Conservation (phyloP, 23 tunicate species). For the Trididemnum nubilum region DNA sequence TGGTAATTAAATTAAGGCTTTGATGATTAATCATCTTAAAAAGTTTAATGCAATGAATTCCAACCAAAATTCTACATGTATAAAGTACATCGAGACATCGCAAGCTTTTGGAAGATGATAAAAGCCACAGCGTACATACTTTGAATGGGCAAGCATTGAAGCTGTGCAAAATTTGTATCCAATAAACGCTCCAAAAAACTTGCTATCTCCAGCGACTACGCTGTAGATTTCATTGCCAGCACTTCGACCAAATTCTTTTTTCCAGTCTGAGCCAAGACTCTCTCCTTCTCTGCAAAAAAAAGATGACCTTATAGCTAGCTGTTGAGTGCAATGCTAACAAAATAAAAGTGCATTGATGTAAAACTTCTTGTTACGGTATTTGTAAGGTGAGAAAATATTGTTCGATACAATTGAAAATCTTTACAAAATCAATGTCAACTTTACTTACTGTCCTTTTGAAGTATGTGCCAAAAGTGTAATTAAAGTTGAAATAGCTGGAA, state of each 20-base stretch:
- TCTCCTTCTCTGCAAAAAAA: slow-evolving; percentile 77
- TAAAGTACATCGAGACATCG: too few species aligned
- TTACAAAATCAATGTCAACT: too few species aligned
- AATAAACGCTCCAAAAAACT: slow-evolving; percentile 83
- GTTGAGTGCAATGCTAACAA: too few species aligned
- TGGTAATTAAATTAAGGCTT: too few species aligned
- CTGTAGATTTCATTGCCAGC: slow-evolving; percentile 99
- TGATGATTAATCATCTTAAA: too few species aligned
- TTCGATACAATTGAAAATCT: background rate
- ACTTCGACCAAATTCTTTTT: slow-evolving; percentile 79
- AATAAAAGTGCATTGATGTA: background rate
- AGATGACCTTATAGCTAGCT: too few species aligned
- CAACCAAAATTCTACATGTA: too few species aligned
- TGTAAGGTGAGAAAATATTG: background rate
- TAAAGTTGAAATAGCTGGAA: slow-evolving; percentile 94
- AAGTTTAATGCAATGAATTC: too few species aligned
- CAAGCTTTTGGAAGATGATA: too few species aligned
- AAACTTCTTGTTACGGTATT: background rate
- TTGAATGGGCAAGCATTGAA: slow-evolving; percentile 70
- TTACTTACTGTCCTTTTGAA: slow-evolving; percentile 95
- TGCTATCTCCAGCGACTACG: slow-evolving; percentile 82
- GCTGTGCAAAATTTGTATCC: slow-evolving; percentile 71
- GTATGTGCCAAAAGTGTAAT: slow-evolving; percentile 97
- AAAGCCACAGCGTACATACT: slow-evolving; percentile 49
- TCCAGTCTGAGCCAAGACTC: slow-evolving; percentile 60